Percentiles rank a stretch among this genome's conserved stretches.
phyloP scores from a whole-genome alignment of 1,140 invertebrate species.

The Polypedilum pembai region DNA sequence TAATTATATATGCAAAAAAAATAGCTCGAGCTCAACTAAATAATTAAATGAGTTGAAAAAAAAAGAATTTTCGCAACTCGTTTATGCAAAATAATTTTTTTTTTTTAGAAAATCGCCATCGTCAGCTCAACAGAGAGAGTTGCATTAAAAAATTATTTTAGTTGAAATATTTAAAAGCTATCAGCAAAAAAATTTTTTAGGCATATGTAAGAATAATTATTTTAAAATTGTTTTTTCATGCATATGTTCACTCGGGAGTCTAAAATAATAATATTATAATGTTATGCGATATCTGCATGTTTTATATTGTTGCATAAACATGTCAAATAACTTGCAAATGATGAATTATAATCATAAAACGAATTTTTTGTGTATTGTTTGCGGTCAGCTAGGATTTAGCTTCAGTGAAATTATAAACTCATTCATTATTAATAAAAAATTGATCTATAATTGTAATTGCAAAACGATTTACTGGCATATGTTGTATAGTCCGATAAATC shows the following conservation, averaged over 20 bases:
- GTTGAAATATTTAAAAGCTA: background rate
- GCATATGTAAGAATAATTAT: conserved; percentile 7
- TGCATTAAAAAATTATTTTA: too few species aligned
- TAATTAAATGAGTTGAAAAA: background rate
- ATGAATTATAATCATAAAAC: background rate
- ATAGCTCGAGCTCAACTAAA: conserved; percentile 15
- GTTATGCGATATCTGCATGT: background rate
- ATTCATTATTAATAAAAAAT: too few species aligned
- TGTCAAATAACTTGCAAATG: background rate
- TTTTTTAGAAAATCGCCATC: background rate
- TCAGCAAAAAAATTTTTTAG: background rate
- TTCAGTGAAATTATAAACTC: too few species aligned
- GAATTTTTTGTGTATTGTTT: background rate
- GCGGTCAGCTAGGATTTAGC: too few species aligned
- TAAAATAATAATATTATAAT: background rate
- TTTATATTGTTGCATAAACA: background rate
- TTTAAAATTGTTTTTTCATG: conserved; percentile 10
- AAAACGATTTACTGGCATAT: too few species aligned
- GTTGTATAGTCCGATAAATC: too few species aligned
- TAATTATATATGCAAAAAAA: conserved; percentile 22
- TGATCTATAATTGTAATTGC: too few species aligned
- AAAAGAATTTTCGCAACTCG: background rate
- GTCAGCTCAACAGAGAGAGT: background rate
- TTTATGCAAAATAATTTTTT: background rate
- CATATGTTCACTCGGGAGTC: background rate